A percentile compares a stretch with the other conserved stretches of the same genome.
Evolutionary conservation across 2,113 vertebrate species (phyloP).

Genomic region (Burhinus oedicnemus): DNA sequence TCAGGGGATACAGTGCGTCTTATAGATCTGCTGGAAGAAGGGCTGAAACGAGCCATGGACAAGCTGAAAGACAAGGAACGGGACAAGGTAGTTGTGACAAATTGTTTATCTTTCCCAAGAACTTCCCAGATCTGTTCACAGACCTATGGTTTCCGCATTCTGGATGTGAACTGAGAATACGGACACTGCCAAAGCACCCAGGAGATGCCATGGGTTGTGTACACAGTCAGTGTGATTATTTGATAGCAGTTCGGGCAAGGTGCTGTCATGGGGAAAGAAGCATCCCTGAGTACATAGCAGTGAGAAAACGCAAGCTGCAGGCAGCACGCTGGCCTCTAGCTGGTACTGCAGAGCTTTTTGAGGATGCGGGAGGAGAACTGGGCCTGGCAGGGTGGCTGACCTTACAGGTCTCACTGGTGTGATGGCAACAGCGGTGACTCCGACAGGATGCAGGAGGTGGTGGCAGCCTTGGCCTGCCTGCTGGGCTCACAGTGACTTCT

Average conservation of each 20-base stretch:
- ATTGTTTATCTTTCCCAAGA: not conserved
- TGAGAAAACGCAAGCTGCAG: not conserved
- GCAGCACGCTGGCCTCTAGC: not conserved
- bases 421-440: not conserved
- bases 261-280: not conserved
- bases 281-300: not conserved
- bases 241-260: too few relatives aligned
- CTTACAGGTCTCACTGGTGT: not conserved
- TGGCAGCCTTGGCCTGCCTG: not conserved
- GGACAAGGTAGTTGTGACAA: constrained; percentile 84
- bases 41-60: constrained; percentile 94
- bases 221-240: not conserved
- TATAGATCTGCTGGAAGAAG: constrained; percentile 92
- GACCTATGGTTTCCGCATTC: rapidly evolving
- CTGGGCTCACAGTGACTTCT: not conserved
- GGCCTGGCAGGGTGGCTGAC: not conserved
- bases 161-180: not conserved
- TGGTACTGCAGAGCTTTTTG: not conserved
- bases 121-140: not conserved
- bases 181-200: too few relatives aligned
- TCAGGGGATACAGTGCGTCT: constrained; percentile 94
- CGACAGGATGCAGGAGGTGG: not conserved
- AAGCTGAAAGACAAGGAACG: constrained; percentile 95
- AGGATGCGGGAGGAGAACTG: not conserved
- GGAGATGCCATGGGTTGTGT: not conserved